phyloP scores from a whole-genome alignment of 1,140 invertebrate genomes.

The Physella acuta region DNA sequence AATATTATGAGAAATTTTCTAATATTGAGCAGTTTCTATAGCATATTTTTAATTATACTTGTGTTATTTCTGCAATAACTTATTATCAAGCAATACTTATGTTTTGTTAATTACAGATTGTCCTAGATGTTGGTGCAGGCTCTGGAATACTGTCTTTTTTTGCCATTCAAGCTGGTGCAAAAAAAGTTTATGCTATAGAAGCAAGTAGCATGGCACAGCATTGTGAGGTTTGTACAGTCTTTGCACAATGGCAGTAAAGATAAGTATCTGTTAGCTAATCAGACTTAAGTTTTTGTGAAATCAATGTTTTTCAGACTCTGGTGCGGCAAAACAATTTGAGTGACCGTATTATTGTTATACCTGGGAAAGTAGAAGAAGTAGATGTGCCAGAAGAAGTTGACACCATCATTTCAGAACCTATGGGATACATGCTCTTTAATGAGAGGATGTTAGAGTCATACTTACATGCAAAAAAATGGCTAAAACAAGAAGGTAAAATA shows the following conservation, averaged over 20 bases:
- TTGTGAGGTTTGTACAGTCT: too few species aligned
- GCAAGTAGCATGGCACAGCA: conserved; percentile 98
- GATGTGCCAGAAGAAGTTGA: conserved; percentile 92
- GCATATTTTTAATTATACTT: too few species aligned
- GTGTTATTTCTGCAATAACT: too few species aligned
- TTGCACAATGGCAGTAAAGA: too few species aligned
- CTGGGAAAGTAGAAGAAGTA: conserved; percentile 98
- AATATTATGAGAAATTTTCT: too few species aligned
- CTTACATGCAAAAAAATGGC: conserved; percentile 97
- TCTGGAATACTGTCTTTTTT: conserved; percentile 98
- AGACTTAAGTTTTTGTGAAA: too few species aligned
- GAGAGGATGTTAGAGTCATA: conserved; percentile 99
- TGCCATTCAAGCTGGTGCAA: conserved; percentile 94
- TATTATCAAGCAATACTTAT: too few species aligned
- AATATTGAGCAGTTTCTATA: too few species aligned
- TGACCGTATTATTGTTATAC: conserved; percentile 79
- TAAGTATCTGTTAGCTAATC: too few species aligned
- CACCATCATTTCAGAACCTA: conserved; percentile 97
- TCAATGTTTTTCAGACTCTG: conserved; percentile 67
- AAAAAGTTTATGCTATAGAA: conserved; percentile 96
- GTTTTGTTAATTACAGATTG: conserved; percentile 64
- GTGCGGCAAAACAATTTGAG: conserved; percentile 81
- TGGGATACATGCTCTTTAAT: conserved; percentile 99
- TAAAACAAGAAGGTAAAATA: conserved; percentile 81
- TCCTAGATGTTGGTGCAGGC: conserved; percentile 86